A percentile compares a stretch with the other conserved stretches of the same genome.
Conservation (phyloP, 2,888 invertebrate species). For the Lymantria dispar region DNA sequence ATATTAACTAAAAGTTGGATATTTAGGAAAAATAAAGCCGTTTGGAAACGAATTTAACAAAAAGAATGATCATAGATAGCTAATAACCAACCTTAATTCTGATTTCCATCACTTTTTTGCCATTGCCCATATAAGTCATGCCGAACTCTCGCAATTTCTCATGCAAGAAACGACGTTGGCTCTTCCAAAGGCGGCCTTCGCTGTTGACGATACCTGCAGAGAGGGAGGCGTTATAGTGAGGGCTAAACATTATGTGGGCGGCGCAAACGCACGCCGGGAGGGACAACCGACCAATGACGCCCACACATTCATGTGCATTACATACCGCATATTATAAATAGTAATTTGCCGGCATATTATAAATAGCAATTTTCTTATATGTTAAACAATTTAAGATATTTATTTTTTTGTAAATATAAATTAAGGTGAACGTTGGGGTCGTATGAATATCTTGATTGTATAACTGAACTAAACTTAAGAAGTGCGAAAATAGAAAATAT, state of each 20-base stretch:
- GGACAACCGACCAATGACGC: constrained; percentile 46
- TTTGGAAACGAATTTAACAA: background rate
- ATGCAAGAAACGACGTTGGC: constrained; percentile 93
- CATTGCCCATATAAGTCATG: constrained; percentile 92
- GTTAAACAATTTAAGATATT: background rate
- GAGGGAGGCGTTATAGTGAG: constrained; percentile 53
- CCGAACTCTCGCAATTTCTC: constrained; percentile 93
- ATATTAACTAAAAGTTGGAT: background rate
- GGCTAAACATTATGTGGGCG: constrained; percentile 56
- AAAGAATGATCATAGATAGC: background rate
- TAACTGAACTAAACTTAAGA: background rate
- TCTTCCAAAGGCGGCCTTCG: constrained; percentile 94
- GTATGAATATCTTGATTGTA: background rate
- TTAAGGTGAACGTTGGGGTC: background rate
- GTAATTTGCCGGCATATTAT: constrained; percentile 15
- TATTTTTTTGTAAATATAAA: background rate
- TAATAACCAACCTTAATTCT: constrained; percentile 88
- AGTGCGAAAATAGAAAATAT: background rate
- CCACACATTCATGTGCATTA: constrained; percentile 51
- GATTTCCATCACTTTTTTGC: constrained; percentile 91
- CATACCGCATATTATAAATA: constrained; percentile 10
- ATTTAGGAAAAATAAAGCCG: background rate
- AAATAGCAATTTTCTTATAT: background rate
- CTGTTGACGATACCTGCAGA: constrained; percentile 93
- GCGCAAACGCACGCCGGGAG: constrained; percentile 49